Evolutionary conservation across 2,113 vertebrate genomes (phyloP).

Genomic region (Smithornis capensis): DNA sequence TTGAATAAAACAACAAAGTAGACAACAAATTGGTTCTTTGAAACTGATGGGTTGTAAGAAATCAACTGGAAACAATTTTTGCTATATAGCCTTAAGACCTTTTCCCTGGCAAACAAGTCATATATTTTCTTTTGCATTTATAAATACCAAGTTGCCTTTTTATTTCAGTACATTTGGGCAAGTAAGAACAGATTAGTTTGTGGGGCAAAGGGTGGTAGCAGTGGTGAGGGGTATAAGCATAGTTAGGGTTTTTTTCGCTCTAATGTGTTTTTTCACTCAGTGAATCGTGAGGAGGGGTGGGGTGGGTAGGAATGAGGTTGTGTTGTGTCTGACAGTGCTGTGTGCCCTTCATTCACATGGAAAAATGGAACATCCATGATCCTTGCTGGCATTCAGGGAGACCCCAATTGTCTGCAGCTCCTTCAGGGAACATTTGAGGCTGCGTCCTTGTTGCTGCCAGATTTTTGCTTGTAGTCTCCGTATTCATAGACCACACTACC

Average conservation of each 20-base stretch:
- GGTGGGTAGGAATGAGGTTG: neutral
- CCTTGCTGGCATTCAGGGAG: neutral
- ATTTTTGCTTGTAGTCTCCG: neutral
- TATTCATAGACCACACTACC: neutral
- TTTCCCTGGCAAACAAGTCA: neutral
- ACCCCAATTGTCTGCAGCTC: neutral
- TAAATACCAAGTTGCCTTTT: neutral
- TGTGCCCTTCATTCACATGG: fast-evolving
- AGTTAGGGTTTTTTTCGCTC: neutral
- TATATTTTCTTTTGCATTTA: neutral
- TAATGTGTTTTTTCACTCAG: neutral
- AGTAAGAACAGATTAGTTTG: neutral
- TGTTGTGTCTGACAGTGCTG: neutral
- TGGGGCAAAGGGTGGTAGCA: neutral
- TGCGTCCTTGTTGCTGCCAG: neutral
- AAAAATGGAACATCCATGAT: fast-evolving
- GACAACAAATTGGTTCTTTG: constrained; percentile 16
- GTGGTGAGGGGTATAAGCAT: fast-evolving
- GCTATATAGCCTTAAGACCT: neutral
- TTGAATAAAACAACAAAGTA: neutral
- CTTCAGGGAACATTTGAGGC: neutral
- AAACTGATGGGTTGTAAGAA: neutral
- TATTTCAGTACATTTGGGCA: neutral
- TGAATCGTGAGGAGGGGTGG: neutral
- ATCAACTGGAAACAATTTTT: constrained; percentile 32